Percentiles rank a stretch among this genome's conserved stretches.
phyloP scores from a whole-genome alignment of 2,888 invertebrate species.

The Ganaspis brasiliensis region DNA sequence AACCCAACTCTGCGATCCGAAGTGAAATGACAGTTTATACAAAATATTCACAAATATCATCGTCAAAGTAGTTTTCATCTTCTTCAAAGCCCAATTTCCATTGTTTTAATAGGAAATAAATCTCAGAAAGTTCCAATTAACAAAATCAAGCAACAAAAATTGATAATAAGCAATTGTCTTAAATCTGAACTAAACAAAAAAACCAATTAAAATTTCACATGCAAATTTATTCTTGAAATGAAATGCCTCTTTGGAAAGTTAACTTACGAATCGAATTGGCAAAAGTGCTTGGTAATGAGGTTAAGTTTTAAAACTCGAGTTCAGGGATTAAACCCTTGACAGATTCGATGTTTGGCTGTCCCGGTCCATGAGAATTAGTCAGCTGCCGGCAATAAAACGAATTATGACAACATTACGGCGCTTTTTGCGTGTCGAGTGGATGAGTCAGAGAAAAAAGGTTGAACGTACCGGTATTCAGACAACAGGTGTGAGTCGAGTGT shows the following conservation, averaged over 20 bases:
- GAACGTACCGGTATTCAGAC: constrained; percentile 17
- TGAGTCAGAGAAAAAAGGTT: constrained; percentile 36
- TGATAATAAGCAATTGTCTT: too few species aligned
- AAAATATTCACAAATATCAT: too few species aligned
- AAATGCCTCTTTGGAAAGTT: background rate
- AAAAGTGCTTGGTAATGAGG: constrained; percentile 34
- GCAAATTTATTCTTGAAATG: background rate
- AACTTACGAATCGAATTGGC: background rate
- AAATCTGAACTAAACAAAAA: too few species aligned
- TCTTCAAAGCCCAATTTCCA: too few species aligned
- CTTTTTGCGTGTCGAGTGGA: constrained; percentile 39
- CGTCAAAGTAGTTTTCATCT: too few species aligned
- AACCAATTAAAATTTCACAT: background rate
- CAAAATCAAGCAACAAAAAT: too few species aligned
- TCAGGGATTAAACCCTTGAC: constrained; percentile 34
- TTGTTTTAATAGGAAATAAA: too few species aligned
- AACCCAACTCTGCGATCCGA: too few species aligned
- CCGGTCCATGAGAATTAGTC: constrained; percentile 39
- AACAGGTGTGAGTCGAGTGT: constrained; percentile 37
- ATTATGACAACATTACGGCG: constrained; percentile 43
- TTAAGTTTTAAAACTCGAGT: constrained; percentile 32
- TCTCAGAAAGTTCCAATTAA: too few species aligned
- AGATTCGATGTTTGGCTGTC: constrained; percentile 24
- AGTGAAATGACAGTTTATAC: too few species aligned
- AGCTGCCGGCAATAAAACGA: constrained; percentile 43